Evolutionary conservation across 2,797 vertebrate genomes (phyloP).

Genomic region (Tarsius wallacei): DNA sequence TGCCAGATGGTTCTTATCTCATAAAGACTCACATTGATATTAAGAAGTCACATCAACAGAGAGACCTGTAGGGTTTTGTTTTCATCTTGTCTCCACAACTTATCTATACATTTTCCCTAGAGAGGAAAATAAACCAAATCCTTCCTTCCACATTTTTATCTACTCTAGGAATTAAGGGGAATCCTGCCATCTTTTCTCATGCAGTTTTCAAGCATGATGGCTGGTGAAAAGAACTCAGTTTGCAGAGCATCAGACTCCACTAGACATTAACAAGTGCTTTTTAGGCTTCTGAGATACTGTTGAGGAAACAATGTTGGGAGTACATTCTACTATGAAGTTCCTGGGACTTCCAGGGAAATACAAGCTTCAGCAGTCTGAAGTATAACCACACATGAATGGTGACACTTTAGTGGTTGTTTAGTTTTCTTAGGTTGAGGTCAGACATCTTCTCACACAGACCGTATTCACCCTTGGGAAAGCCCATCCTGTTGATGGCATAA

Average conservation of each 20-base stretch:
- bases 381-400: neutral
- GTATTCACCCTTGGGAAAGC: neutral
- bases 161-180: neutral
- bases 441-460: constrained; percentile 15
- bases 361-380: neutral
- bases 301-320: neutral
- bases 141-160: neutral
- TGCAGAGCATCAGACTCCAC: neutral
- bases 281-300: neutral
- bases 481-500: neutral
- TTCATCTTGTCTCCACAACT: neutral
- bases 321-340: neutral
- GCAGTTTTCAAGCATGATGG: neutral
- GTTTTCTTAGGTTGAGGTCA: neutral
- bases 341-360: neutral
- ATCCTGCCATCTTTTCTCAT: neutral
- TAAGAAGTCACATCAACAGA: constrained; percentile 62
- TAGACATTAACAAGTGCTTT: neutral
- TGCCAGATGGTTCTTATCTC: constrained; percentile 72
- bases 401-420: neutral
- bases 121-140: constrained; percentile 8
- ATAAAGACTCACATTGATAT: constrained; percentile 65
- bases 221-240: neutral
- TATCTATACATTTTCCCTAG: constrained; percentile 53
- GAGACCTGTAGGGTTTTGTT: constrained; percentile 25